Percentiles rank a stretch among this genome's conserved stretches.
Evolutionary conservation across 2,888 invertebrate species (phyloP).

Genomic region (Lithosia quadra): DNA sequence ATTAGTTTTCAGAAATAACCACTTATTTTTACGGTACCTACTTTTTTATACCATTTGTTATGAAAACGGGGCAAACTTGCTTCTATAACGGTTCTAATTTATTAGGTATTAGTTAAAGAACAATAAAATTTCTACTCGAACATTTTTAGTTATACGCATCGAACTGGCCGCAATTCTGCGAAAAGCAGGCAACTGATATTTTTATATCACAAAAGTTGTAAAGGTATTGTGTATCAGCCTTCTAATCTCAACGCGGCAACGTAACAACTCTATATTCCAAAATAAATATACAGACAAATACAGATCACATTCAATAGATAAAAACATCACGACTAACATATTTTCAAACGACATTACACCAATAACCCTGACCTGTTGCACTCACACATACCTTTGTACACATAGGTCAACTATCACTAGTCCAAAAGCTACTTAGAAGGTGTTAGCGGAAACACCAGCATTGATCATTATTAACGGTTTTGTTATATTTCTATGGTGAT

Average conservation of each 20-base stretch:
- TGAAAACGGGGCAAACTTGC: no score
- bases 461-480: slow-evolving; percentile 55
- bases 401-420: slow-evolving; percentile 37
- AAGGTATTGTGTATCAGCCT: no score
- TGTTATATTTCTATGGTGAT: slow-evolving; percentile 41
- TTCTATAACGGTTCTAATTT: no score
- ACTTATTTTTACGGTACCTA: no score
- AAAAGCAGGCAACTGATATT: no score
- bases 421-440: slow-evolving; percentile 9
- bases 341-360: slow-evolving; percentile 15
- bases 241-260: not conserved
- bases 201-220: not conserved
- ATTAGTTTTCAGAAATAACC: no score
- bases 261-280: not conserved
- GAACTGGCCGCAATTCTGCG: no score
- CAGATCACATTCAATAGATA: slow-evolving; percentile 15
- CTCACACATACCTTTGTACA: slow-evolving; percentile 31
- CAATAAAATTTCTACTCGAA: no score
- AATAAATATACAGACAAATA: not conserved
- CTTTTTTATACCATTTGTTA: no score
- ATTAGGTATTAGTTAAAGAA: no score
- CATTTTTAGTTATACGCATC: no score
- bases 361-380: slow-evolving; percentile 18
- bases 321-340: slow-evolving; percentile 19
- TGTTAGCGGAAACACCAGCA: slow-evolving; percentile 43